These are phyloP conservation scores for Pangasius sanitwongsei DNA, from an alignment of 2,797 vertebrate species.

Conservation along the genomic window DNA sequence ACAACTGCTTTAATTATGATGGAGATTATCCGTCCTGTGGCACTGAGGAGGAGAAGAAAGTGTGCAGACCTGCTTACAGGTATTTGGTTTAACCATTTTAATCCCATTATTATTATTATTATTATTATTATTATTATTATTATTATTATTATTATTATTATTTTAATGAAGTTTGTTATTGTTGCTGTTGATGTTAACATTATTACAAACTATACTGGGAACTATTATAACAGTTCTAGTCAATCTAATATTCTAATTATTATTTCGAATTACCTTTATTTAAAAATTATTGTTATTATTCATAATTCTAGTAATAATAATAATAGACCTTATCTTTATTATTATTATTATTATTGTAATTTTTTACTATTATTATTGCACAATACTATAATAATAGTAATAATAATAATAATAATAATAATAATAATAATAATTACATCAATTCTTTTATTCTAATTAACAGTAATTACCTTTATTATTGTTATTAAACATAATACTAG, in stretches of 20 bases:
- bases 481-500: background rate
- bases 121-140: background rate
- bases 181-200: background rate
- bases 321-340: background rate
- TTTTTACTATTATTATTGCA: background rate
- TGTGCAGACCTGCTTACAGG: constrained; percentile 95
- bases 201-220: background rate
- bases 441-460: background rate
- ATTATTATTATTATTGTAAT: background rate
- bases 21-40: constrained; percentile 90
- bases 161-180: background rate
- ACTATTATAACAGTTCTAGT: background rate
- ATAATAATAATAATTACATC: background rate
- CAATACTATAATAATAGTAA: background rate
- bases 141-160: background rate
- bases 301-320: background rate
- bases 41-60: constrained; percentile 88
- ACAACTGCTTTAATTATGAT: constrained; percentile 98
- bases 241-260: background rate
- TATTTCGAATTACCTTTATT: background rate
- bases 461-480: background rate
- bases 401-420: background rate
- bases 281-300: background rate
- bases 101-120: background rate
- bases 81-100: constrained; percentile 62